A percentile compares a stretch with the other conserved stretches of the same genome.
Conservation (phyloP, 2,888 invertebrate genomes). For the Caenorhabditis macrosperma region DNA sequence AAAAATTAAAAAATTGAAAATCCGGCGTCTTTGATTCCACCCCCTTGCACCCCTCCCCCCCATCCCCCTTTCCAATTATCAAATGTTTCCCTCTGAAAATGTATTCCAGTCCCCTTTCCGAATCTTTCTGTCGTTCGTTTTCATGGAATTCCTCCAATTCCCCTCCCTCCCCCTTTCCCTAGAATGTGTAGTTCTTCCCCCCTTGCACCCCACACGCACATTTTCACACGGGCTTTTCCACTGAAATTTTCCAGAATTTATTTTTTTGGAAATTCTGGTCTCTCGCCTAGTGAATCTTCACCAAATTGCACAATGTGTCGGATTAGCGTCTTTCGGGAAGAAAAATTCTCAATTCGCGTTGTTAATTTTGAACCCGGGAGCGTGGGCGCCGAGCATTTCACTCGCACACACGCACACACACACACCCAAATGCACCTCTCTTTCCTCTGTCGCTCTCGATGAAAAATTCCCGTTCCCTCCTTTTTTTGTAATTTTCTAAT, state of each 20-base stretch:
- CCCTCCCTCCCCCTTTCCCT: not conserved
- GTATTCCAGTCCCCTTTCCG: no score
- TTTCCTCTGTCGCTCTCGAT: not conserved
- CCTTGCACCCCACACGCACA: constrained; percentile 1
- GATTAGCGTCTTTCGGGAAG: no score
- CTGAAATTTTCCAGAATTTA: constrained; percentile 9
- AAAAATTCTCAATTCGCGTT: not conserved
- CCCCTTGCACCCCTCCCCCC: no score
- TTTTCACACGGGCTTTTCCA: constrained; percentile 17
- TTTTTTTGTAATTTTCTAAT: not conserved
- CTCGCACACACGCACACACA: no score
- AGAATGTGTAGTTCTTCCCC: constrained; percentile 8
- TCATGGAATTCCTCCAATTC: not conserved
- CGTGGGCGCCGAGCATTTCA: not conserved
- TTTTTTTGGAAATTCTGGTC: constrained; percentile 1
- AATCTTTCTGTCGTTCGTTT: no score
- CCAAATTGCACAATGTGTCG: no score
- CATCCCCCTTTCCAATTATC: no score
- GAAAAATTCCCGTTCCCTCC: not conserved
- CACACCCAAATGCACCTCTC: no score
- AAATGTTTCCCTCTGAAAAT: no score
- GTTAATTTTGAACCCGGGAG: not conserved
- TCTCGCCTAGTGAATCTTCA: no score
- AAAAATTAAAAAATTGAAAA: constrained; percentile 1
- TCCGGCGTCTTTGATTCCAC: not conserved